Base-by-base conservation (phyloP, 2,888 invertebrate genomes). In the Cinara cedri region DNA sequence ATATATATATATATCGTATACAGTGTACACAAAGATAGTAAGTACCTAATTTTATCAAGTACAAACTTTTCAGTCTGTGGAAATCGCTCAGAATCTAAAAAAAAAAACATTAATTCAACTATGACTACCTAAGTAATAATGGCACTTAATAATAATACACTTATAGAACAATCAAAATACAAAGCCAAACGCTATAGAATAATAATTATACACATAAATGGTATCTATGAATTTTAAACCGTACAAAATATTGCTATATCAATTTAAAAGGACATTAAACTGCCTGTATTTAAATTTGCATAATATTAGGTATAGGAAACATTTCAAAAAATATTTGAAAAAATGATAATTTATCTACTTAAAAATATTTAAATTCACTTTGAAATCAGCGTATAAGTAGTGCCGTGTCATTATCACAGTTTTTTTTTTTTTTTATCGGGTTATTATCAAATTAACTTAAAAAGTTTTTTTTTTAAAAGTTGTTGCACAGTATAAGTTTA, bases 161-260 rank as follows among this genome's bases (percentile, higher is more conserved):
- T 4, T 49, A 26, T 8, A 4, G 11, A n/a, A n/a, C n/a, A n/a
- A n/a, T 24, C 24, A 0, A 72, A 49, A 60, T 21, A 44, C 24
- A 16, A 49, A 49, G 34, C 16, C 3, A 44, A 42, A 55, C 8
- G 8, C 11, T 60, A 46, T 57, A 46, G 10, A 60, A 26, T 57
- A 49, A 68, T 9, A 51, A 14, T 62, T 16, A 19, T 26, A 3
- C 3, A 34, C 34, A 34, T 34, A 62, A 16, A 1, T 14, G 2
- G n/a, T 65, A n/a, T n/a, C n/a, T n/a, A n/a, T 44, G 24, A n/a
- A 54, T 65, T 75, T 63, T 54, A 65, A 6, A 19, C 42, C 8
- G 51, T 75, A 75, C 42, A 75, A 75, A 75, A 54, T 65, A 65
- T 42, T 51, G 10, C 42, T 65, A 51, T 51, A 75, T 44, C n/a